These are phyloP conservation scores for Chiroxiphia lanceolata DNA, from an alignment of 2,797 vertebrate genomes.

Conservation along the genomic window DNA sequence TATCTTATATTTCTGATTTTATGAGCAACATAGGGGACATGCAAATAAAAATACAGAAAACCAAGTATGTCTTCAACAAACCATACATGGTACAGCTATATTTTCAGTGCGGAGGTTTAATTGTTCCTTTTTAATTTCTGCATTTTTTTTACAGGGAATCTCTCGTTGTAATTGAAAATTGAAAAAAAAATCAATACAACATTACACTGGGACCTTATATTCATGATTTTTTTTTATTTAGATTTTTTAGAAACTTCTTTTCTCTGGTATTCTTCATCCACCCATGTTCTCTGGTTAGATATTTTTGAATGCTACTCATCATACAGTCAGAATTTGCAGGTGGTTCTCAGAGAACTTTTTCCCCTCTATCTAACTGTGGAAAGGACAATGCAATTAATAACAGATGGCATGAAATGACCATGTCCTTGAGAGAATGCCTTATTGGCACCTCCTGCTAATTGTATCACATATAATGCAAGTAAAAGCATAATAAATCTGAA, in stretches of 20 bases:
- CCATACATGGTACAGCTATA: neutral
- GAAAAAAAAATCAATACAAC: neutral
- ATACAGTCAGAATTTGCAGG: conserved; percentile 68
- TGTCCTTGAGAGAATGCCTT: conserved; percentile 90
- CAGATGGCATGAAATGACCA: conserved; percentile 91
- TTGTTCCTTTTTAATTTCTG: conserved; percentile 27
- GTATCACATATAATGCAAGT: conserved; percentile 95
- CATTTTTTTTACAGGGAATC: neutral
- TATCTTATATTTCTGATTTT: conserved; percentile 29
- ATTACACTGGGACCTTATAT: neutral
- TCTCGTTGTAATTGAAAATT: neutral
- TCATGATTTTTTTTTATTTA: neutral
- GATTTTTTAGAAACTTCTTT: neutral
- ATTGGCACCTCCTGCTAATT: conserved; percentile 95
- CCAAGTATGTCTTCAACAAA: neutral
- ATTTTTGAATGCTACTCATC: conserved; percentile 69
- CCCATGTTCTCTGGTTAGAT: neutral
- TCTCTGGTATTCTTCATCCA: neutral
- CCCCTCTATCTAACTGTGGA: conserved; percentile 80
- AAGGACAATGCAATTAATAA: conserved; percentile 93
- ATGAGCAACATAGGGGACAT: neutral
- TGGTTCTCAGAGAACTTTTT: conserved; percentile 76
- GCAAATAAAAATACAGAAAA: conserved; percentile 18
- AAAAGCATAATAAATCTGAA: conserved; percentile 99
- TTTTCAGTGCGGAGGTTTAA: conserved; percentile 20